Evolutionary conservation across 2,888 invertebrate genomes (phyloP).

Genomic region (Xanthorhoe designata): DNA sequence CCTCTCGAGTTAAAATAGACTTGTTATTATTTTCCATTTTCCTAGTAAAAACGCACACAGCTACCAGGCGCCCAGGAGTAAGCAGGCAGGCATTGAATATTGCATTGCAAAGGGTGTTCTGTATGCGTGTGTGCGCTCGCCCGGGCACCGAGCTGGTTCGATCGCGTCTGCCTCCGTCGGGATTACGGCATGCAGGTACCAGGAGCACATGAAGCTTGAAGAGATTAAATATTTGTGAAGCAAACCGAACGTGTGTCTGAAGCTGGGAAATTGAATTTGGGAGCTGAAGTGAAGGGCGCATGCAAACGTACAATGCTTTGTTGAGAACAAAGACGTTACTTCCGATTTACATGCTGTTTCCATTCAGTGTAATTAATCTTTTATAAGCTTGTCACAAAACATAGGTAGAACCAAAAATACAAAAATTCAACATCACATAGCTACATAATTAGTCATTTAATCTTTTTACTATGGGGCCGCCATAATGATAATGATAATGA

Average conservation of each 20-base stretch:
- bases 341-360: not conserved
- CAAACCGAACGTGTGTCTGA: constrained; percentile 21
- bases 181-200: constrained; percentile 34
- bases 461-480: too few species aligned
- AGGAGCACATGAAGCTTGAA: constrained; percentile 36
- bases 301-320: not conserved
- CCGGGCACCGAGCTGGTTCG: constrained; percentile 49
- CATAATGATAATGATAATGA: too few species aligned
- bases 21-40: constrained; percentile 25
- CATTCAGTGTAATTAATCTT: not conserved
- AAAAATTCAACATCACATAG: too few species aligned
- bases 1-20: constrained; percentile 7
- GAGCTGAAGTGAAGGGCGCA: not conserved
- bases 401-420: not conserved
- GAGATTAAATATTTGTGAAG: constrained; percentile 39
- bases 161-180: constrained; percentile 50
- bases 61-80: constrained; percentile 41
- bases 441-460: too few species aligned
- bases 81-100: constrained; percentile 30
- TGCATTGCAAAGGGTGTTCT: constrained; percentile 25
- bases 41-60: constrained; percentile 31
- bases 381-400: not conserved
- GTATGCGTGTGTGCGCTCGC: constrained; percentile 29
- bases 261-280: constrained; percentile 29
- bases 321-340: constrained; percentile 20